A percentile compares a stretch with the other conserved stretches of the same genome.
Conservation (phyloP, 2,113 vertebrate species). For the Anas platyrhynchos region DNA sequence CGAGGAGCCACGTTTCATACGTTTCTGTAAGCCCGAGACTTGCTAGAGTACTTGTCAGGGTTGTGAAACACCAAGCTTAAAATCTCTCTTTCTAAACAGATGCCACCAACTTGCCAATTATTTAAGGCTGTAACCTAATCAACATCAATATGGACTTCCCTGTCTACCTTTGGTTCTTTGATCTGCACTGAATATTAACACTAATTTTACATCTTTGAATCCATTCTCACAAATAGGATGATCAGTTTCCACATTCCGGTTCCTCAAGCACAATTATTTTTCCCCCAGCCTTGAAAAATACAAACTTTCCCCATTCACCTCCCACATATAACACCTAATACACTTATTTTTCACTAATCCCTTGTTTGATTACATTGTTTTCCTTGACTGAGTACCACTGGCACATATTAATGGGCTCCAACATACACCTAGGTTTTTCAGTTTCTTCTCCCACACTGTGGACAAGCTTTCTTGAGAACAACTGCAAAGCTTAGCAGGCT, state of each 20-base stretch:
- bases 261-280: neutral
- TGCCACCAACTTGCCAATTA: neutral
- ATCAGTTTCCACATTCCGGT: neutral
- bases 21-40: neutral
- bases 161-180: neutral
- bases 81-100: neutral
- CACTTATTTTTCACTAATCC: neutral
- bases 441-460: neutral
- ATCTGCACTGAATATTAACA: neutral
- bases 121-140: neutral
- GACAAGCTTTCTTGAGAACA: neutral
- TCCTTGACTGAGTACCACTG: neutral
- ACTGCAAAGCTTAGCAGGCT: neutral
- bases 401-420: neutral
- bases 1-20: neutral
- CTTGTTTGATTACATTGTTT: neutral
- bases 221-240: neutral
- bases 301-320: neutral
- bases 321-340: neutral
- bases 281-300: neutral
- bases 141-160: neutral
- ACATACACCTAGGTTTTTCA: neutral
- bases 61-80: neutral
- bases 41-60: neutral
- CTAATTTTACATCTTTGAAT: neutral